Base-by-base conservation (phyloP, 2,797 vertebrate species). In the Acipenser transmontanus region DNA sequence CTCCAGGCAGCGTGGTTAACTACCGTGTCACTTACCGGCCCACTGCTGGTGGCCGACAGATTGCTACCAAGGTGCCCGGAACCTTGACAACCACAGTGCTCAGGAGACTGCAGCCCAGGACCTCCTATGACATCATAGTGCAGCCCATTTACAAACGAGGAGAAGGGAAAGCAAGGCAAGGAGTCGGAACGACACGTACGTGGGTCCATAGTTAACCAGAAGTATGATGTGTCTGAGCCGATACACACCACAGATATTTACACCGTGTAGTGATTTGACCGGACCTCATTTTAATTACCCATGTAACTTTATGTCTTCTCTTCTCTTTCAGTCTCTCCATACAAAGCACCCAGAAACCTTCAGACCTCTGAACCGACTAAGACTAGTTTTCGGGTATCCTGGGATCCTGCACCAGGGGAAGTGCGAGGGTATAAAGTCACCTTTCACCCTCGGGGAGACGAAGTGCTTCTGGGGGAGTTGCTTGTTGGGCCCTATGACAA, bases 161-260 rank as follows among this genome's bases (percentile, higher is more conserved):
- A 76, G 95, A 93, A 79, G 97, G 97, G 79, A 98, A 95, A 88
- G 83, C 92, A 82, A 95, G 95, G 84, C 93, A 95, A 93, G 96
- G 95, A 84, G 92, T 93, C 84, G 97, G 96, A 89, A 96, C 91
- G 68, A 99, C 97, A 94, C 89, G 96, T 98, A 92, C 75, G 88
- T 84, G 84, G 79, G 81, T 84, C 84, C 84, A 76, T 83, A 80
- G 84, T 84, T 85, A 85, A 82, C 82, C 80, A 79, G 81, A 77
- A 77, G 78, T 82, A 73, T 78, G 69, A 81, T 66, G 72, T 64
- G 52, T 59, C 61, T 67, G 63, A 69, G 69, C 68, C 70, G 71
- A 67, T 62, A 60, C 49, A 49, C 74, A 73, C 72, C 50, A 62
- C 62, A 71, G 66, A 71, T 20, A 12, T 47, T 66, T 61, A 73